Evolutionary conservation across 2,797 vertebrate genomes (phyloP), one percentile per base, ranked within the genome.

Genomic region (Harpagifer antarcticus): DNA sequence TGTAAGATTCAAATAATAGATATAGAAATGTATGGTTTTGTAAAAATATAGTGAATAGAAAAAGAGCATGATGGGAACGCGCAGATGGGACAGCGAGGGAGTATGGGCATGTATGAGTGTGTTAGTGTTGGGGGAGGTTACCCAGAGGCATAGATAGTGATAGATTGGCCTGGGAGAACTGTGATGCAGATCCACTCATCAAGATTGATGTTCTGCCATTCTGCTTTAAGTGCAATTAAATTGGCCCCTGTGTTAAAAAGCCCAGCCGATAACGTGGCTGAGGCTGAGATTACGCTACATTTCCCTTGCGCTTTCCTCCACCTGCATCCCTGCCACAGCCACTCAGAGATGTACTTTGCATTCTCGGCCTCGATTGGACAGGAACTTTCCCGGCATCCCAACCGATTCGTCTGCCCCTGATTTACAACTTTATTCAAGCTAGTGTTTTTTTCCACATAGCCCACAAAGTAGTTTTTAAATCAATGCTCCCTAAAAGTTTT

Each of bases 191-290:
- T 95, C 94, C 93, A 95, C 94, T 96, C 95, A 95, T 96, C 94
- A 96, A 95, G 95, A 96, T 95, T 95, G 95, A 96, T 96, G 95
- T 94, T 94, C 92, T 95, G 94, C 93, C 94, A 94, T 95, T 94
- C 90, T 91, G 94, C 94, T 95, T 95, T 96, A 95, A 96, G 94
- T 95, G 95, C 94, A 96, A 95, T 96, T 96, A 96, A 95, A 96
- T 94, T 85, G 89, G 93, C 92, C 89, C 92, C 92, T 90, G 90
- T 93, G 88, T 93, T 92, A 92, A 94, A 92, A 92, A 92, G 91
- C 93, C 89, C 88, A 72, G 86, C 91, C 86, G 88, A 93, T 92
- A 93, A 90, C 89, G 66, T 79, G 84, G 85, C 86, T 86, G 78
- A 84, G 90, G 83, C 87, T 87, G 88, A 88, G 93, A 92, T 94